phyloP scores from a whole-genome alignment of 2,797 vertebrate species.

The Gymnoscopelus microlampas region DNA sequence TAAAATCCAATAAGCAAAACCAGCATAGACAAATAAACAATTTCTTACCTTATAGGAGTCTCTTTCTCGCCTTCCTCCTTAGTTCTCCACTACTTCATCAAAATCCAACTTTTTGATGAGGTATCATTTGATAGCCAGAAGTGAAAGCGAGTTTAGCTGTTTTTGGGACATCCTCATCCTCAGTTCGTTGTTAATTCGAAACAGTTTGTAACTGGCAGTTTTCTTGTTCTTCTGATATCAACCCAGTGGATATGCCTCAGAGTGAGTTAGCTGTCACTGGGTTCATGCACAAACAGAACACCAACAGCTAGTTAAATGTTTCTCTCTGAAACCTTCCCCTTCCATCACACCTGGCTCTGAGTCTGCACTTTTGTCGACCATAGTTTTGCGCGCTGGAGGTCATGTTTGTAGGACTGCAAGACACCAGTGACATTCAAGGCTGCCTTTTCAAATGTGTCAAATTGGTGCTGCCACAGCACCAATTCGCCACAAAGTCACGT shows the following conservation, averaged over 20 bases:
- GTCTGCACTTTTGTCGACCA: neutral
- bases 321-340: no score
- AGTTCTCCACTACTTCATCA: no score
- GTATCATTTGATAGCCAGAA: no score
- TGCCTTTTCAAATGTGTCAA: neutral
- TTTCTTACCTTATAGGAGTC: no score
- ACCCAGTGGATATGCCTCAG: neutral
- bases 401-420: neutral
- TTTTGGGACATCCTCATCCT: no score
- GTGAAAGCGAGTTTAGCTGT: no score
- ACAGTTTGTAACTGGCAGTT: conserved; percentile 3
- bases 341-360: conserved; percentile 5
- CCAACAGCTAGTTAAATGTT: neutral
- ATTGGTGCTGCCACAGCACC: neutral
- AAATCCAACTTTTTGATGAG: no score
- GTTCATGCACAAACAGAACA: neutral
- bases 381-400: neutral
- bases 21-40: no score
- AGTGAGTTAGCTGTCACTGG: neutral
- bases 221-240: neutral
- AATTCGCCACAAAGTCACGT: neutral
- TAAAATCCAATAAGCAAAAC: no score
- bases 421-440: neutral
- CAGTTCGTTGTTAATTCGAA: no score
- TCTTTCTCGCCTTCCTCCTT: no score